A percentile compares a stretch with the other conserved stretches of the same genome.
phyloP scores from a whole-genome alignment of 2,113 vertebrate species.

The Xyrauchen texanus region DNA sequence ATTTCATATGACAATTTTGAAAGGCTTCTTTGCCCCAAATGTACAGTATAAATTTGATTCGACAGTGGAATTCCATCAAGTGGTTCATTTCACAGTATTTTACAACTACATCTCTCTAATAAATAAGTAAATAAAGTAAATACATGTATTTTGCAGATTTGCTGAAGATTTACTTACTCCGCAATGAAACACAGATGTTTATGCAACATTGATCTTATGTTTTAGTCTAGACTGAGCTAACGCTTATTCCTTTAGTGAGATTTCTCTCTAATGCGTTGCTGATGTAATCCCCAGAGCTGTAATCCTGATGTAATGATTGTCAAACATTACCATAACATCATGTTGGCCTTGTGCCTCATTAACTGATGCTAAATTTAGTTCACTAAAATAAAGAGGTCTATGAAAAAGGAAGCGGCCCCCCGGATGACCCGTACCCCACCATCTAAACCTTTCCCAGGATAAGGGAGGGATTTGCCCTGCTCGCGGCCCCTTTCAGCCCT shows the following conservation, averaged over 20 bases:
- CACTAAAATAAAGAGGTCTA: conserved; percentile 1
- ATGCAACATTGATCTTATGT: neutral
- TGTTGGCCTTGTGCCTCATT: neutral
- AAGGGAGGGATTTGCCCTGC: conserved; percentile 5
- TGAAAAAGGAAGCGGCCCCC: conserved; percentile 5
- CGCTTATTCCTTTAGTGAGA: conserved; percentile 3
- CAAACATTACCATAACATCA: conserved; percentile 22
- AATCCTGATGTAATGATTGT: conserved; percentile 39
- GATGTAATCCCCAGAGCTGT: conserved; percentile 25
- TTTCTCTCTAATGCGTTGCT: neutral
- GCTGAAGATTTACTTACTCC: neutral
- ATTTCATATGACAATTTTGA: neutral
- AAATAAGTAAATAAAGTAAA: neutral
- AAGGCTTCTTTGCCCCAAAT: neutral
- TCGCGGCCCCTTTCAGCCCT: conserved; percentile 51
- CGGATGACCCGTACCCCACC: conserved; percentile 12
- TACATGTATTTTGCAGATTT: conserved; percentile 18
- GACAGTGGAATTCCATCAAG: neutral
- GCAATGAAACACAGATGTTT: conserved; percentile 17
- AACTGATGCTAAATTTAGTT: conserved; percentile 31
- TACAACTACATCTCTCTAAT: neutral
- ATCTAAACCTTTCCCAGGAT: conserved; percentile 37
- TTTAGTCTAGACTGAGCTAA: neutral
- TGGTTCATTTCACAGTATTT: neutral
- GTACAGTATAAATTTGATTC: neutral